Evolutionary conservation across 1,140 invertebrate species (phyloP).

Genomic region (Coenobita brevimanus): DNA sequence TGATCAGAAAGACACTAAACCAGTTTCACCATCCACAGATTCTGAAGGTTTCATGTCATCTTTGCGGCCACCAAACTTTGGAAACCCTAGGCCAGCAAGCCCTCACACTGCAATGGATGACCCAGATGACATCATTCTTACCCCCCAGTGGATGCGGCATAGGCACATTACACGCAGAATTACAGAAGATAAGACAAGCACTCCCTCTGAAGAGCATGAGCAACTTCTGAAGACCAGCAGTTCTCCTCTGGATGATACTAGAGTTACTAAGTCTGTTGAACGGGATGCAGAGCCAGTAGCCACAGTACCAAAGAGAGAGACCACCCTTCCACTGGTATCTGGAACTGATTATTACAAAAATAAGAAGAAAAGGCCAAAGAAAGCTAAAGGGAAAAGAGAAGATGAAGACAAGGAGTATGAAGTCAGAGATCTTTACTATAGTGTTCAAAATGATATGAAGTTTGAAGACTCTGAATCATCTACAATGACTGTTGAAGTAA

Average conservation of each 20-base stretch:
- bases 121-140: slow-evolving; percentile 62
- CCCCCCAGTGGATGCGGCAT: slow-evolving; percentile 70
- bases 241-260: slow-evolving; percentile 44
- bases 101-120: slow-evolving; percentile 54
- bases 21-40: not conserved
- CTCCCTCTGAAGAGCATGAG: slow-evolving; percentile 57
- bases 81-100: slow-evolving; percentile 29
- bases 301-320: not conserved
- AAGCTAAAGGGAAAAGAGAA: slow-evolving; percentile 37
- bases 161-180: slow-evolving; percentile 54
- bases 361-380: slow-evolving; percentile 63
- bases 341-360: slow-evolving; percentile 65
- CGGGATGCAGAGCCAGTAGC: not conserved
- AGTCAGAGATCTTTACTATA: not conserved
- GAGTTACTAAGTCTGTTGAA: not conserved
- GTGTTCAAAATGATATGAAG: not conserved
- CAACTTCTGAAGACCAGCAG: slow-evolving; percentile 45
- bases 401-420: slow-evolving; percentile 30
- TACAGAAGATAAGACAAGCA: slow-evolving; percentile 51
- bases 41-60: slow-evolving; percentile 41
- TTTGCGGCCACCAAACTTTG: slow-evolving; percentile 17
- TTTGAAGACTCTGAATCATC: not conserved
- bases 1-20: not conserved
- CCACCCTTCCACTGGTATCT: slow-evolving; percentile 13
- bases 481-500: not conserved